Base-by-base conservation (phyloP, 2,797 vertebrate genomes). In the Crenuchus spilurus region DNA sequence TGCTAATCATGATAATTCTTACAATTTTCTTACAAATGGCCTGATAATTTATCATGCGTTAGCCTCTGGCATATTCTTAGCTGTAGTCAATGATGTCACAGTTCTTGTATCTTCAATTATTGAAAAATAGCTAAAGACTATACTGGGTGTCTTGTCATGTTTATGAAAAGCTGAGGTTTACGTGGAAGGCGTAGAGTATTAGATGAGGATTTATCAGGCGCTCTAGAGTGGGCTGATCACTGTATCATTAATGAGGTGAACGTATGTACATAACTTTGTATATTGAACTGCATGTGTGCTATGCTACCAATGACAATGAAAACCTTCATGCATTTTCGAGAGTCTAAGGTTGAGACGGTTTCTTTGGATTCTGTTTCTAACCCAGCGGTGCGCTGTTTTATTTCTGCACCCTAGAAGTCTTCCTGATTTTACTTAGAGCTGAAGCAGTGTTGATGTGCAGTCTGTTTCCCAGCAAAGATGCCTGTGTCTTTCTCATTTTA, bases 201-300 rank as follows among this genome's bases (percentile, higher is more conserved):
- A 22, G 69, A 57, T 28, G 65, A 70, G 61, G 60, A 71, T 67
- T 76, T 62, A 58, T 64, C 46, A 44, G 4, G 62, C 66, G 10
- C 52, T 63, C 9, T 13, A 42, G 54, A 66, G n/a, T 22, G 28
- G 44, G 70, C 66, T 69, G 35, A 39, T 22, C 55, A 33, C 55
- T 58, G 61, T 76, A 54, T 70, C 51, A 48, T 80, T 64, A 75
- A 37, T 62, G 57, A 76, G 69, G 30, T 57, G 30, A 79, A 57
- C 76, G 55, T 85, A 71, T 90, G 85, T 88, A 87, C 81, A 88
- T 88, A 87, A 82, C 76, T 88, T 83, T 90, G 84, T 89, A 88
- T 90, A 87, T 84, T 88, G 81, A 78, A 82, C 83, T 90, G 89
- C 90, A 92, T 91, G 89, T 89, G 78, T 90, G 86, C 87, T 89